Conservation (phyloP, 2,797 vertebrate species). For the Crocidura indochinensis region DNA sequence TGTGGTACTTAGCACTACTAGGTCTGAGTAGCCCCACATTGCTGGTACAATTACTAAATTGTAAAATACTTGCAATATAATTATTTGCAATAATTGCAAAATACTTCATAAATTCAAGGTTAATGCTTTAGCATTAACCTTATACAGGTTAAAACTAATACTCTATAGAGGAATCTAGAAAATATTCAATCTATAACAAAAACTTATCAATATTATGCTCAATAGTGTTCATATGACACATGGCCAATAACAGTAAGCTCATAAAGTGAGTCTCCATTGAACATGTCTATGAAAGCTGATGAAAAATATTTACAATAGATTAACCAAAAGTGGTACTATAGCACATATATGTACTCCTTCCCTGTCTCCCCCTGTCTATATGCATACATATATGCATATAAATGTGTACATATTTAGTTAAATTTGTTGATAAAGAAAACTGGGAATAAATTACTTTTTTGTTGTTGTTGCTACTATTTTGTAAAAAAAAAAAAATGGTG, state of each 20-base stretch:
- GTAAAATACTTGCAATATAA: too few relatives aligned
- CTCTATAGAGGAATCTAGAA: neutral
- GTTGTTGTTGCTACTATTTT: too few relatives aligned
- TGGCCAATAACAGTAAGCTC: neutral
- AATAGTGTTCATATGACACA: neutral
- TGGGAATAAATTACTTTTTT: neutral
- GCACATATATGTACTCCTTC: too few relatives aligned
- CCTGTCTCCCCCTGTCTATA: too few relatives aligned
- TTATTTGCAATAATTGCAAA: too few relatives aligned
- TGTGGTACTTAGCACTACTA: too few relatives aligned
- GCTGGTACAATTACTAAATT: too few relatives aligned
- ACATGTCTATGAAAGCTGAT: neutral
- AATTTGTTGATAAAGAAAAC: neutral
- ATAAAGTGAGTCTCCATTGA: neutral
- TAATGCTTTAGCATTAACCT: neutral
- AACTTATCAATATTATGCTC: neutral
- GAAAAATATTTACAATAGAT: neutral
- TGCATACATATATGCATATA: neutral
- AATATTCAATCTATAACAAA: neutral
- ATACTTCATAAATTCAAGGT: neutral
- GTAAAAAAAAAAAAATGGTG: too few relatives aligned
- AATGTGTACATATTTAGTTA: neutral
- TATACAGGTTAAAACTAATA: neutral
- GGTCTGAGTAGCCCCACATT: too few relatives aligned
- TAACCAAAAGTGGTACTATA: neutral